Evolutionary conservation across 2,888 invertebrate genomes (phyloP).

Genomic region (Cephus pulcher): DNA sequence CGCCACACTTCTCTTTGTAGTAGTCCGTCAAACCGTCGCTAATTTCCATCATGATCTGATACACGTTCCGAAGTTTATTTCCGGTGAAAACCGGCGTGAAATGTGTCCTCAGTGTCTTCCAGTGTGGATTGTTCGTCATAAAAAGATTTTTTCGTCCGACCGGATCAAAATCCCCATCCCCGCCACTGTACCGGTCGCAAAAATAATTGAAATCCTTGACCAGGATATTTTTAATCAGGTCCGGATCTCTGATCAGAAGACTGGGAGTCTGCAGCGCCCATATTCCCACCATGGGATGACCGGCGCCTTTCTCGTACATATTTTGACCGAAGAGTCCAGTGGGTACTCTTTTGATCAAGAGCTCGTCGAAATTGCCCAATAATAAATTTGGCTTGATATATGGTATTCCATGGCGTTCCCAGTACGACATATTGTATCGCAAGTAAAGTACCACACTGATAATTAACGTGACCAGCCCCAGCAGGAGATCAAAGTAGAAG

Average conservation of each 20-base stretch:
- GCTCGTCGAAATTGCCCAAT: background rate
- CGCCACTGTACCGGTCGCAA: conserved; percentile 22
- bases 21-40: conserved; percentile 14
- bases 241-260: conserved; percentile 27
- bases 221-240: conserved; percentile 25
- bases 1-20: conserved; percentile 13
- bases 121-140: conserved; percentile 29
- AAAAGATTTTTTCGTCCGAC: conserved; percentile 30
- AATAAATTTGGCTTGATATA: background rate
- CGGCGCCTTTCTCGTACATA: background rate
- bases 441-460: background rate
- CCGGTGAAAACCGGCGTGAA: conserved; percentile 29
- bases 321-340: background rate
- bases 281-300: conserved; percentile 19
- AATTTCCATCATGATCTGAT: conserved; percentile 16
- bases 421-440: background rate
- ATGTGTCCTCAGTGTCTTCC: conserved; percentile 25
- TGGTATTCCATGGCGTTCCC: background rate
- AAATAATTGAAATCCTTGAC: conserved; percentile 32
- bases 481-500: background rate
- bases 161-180: conserved; percentile 28
- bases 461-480: background rate
- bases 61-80: conserved; percentile 25
- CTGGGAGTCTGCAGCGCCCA: conserved; percentile 24
- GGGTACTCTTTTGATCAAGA: background rate